These are phyloP conservation scores for Drosophila limbata DNA, from an alignment of 2,888 invertebrate species.

Conservation along the genomic window DNA sequence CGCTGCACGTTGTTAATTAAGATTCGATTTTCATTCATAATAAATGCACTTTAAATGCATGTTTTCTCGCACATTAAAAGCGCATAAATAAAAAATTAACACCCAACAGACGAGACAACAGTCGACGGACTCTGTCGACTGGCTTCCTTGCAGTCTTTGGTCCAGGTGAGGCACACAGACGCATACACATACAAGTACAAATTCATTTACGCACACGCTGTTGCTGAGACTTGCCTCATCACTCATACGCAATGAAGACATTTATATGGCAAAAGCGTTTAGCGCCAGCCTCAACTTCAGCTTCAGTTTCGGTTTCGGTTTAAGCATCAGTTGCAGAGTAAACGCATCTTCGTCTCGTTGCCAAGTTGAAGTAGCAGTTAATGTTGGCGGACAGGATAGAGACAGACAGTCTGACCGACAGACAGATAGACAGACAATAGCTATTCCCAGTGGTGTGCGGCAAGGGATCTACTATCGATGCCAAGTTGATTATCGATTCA, in stretches of 20 bases:
- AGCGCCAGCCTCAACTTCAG: conserved; percentile 56
- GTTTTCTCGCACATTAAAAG: conserved; percentile 80
- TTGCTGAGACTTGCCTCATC: conserved; percentile 60
- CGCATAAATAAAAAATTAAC: conserved; percentile 82
- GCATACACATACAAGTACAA: conserved; percentile 2
- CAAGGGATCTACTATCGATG: not conserved
- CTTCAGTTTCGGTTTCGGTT: conserved; percentile 11
- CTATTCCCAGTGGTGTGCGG: conserved; percentile 7
- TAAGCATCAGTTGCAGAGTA: conserved; percentile 29
- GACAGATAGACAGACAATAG: not conserved
- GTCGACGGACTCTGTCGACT: conserved; percentile 8
- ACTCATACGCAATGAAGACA: conserved; percentile 82
- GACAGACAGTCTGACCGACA: not conserved
- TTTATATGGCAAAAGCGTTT: conserved; percentile 79
- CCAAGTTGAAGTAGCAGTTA: conserved; percentile 18
- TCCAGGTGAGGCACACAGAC: conserved; percentile 1
- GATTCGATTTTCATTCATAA: conserved; percentile 75
- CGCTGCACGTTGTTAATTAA: conserved; percentile 63
- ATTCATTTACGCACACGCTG: too few relatives aligned
- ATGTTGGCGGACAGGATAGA: conserved; percentile 6
- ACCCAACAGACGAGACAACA: conserved; percentile 63
- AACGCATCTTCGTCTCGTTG: conserved; percentile 37
- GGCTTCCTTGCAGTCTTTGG: conserved; percentile 4
- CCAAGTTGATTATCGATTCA: not conserved
- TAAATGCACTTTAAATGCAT: conserved; percentile 80